These are phyloP conservation scores for Gobionotothen gibberifrons DNA, from an alignment of 2,797 vertebrate genomes.

Conservation along the genomic window DNA sequence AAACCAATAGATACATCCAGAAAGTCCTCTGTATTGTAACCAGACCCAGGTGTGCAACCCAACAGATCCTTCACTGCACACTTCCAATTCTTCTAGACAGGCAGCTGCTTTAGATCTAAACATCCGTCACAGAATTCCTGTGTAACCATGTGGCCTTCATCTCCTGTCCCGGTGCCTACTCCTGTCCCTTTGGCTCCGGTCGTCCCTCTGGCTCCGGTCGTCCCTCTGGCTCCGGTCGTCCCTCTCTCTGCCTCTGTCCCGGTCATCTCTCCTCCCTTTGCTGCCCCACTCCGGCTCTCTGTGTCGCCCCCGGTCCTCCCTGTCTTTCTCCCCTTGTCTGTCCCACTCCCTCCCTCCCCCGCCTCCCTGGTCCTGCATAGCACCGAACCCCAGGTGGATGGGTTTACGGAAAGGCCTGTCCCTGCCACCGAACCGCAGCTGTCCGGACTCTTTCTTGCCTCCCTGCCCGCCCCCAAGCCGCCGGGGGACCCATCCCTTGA, in stretches of 20 bases:
- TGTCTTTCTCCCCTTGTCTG: conserved; percentile 56
- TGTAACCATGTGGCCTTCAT: conserved; percentile 28
- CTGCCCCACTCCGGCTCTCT: conserved; percentile 79
- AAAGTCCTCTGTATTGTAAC: neutral
- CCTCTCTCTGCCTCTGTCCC: conserved; percentile 75
- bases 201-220: conserved; percentile 78
- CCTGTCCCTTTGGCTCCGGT: conserved; percentile 69
- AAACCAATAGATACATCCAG: neutral
- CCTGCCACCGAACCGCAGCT: conserved; percentile 94
- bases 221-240: conserved; percentile 73
- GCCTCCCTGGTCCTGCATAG: conserved; percentile 62
- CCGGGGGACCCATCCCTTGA: conserved; percentile 94
- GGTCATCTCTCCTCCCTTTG: conserved; percentile 84
- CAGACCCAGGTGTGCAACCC: neutral
- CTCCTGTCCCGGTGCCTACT: conserved; percentile 73
- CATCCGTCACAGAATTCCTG: neutral
- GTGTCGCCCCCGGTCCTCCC: conserved; percentile 74
- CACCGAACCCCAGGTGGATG: conserved; percentile 86
- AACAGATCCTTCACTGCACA: neutral
- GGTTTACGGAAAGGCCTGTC: conserved; percentile 96
- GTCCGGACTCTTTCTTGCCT: conserved; percentile 97
- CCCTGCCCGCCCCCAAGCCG: conserved; percentile 94
- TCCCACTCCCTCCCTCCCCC: conserved; percentile 76
- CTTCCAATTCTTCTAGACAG: neutral
- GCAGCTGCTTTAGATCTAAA: neutral